Evolutionary conservation across 2,888 invertebrate genomes (phyloP).

Genomic region (Lithophane ornitopus): DNA sequence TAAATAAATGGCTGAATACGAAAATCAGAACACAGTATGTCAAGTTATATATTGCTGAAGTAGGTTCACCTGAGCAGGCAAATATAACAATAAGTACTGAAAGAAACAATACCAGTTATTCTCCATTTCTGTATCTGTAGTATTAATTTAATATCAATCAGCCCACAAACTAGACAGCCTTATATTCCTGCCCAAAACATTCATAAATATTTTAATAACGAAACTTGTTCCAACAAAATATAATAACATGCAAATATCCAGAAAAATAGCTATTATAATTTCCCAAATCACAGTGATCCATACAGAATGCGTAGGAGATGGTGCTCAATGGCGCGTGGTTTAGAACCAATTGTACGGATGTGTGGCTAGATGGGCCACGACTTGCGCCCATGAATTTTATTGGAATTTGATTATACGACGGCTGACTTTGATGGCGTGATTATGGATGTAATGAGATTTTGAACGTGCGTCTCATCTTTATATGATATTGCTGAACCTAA

Average conservation of each 20-base stretch:
- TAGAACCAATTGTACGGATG: conserved; percentile 72
- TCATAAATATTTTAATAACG: conserved; percentile 26
- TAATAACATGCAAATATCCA: conserved; percentile 40
- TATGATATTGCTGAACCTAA: not conserved
- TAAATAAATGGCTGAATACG: no score
- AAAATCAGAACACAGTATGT: not conserved
- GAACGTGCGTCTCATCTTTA: conserved; percentile 18
- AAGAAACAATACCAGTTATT: not conserved
- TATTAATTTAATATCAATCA: conserved; percentile 31
- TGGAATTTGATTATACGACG: conserved; percentile 77
- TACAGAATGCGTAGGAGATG: conserved; percentile 69
- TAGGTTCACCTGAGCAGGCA: not conserved
- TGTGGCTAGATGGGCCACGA: conserved; percentile 60
- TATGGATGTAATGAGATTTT: conserved; percentile 67
- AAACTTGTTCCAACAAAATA: conserved; percentile 8
- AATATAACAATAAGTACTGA: not conserved
- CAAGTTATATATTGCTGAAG: not conserved
- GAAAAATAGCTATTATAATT: conserved; percentile 33
- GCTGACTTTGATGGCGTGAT: conserved; percentile 69
- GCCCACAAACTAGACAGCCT: not conserved
- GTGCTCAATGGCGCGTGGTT: conserved; percentile 76
- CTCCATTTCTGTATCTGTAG: not conserved
- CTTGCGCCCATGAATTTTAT: conserved; percentile 77
- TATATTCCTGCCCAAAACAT: conserved; percentile 11
- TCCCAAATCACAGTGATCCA: conserved; percentile 39